phyloP scores from a whole-genome alignment of 2,113 vertebrate species.

The Ammodytes dubius region DNA sequence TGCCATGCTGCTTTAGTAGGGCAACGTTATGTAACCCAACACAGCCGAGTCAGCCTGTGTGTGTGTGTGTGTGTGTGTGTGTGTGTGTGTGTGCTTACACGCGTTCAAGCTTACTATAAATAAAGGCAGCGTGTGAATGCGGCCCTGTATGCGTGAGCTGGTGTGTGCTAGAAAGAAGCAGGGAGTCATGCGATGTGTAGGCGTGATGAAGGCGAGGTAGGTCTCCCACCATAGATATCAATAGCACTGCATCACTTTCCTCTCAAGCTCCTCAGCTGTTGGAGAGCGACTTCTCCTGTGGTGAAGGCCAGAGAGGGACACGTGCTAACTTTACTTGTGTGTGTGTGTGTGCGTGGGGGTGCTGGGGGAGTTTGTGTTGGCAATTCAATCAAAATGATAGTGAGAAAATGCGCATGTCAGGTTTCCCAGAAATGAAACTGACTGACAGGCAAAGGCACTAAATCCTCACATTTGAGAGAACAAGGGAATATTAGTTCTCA shows the following conservation, averaged over 20 bases:
- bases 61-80: constrained; percentile 17
- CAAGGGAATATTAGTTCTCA: background rate
- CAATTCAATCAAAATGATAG: background rate
- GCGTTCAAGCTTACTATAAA: constrained; percentile 55
- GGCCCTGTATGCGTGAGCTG: constrained; percentile 21
- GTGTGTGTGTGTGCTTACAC: background rate
- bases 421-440: background rate
- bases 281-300: background rate
- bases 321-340: background rate
- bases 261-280: constrained; percentile 33
- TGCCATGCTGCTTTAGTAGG: constrained; percentile 71
- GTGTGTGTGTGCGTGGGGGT: constrained; percentile 21
- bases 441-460: background rate
- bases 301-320: constrained; percentile 15
- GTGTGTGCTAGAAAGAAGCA: constrained; percentile 23
- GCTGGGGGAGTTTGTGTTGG: background rate
- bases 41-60: constrained; percentile 34
- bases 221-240: constrained; percentile 51
- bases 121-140: constrained; percentile 49
- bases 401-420: background rate
- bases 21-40: constrained; percentile 73
- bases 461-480: background rate
- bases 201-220: constrained; percentile 43
- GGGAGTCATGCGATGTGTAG: constrained; percentile 57
- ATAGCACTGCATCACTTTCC: constrained; percentile 39